Evolutionary conservation across 2,113 vertebrate genomes (phyloP), one percentile per base, ranked within the genome.

Genomic region (Catharus fuscescens): DNA sequence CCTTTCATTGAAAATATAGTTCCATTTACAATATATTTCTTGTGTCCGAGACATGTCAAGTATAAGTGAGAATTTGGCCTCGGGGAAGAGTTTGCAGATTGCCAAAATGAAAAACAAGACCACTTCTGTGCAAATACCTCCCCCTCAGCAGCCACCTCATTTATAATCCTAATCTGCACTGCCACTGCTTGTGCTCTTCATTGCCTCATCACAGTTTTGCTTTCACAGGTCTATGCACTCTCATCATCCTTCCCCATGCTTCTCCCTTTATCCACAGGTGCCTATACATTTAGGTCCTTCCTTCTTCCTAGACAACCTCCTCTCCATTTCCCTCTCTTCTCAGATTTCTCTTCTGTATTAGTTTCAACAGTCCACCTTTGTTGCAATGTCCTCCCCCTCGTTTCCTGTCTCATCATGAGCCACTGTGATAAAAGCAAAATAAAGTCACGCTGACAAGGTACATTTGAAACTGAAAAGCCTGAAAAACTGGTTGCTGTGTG

Each of bases 91-190:
- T 5, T 14, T 31, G 38, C 19, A 65, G 31, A 29, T 80, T 65
- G 28, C 34, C 42, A 57, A 69, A 71, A 24, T 24, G 53, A 74
- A 59, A 66, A 83, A 52, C 6, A 24, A 64, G 40, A 40, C 11
- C 17, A 19, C 21, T 67, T 71, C 61, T 42, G n/a, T 5, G 66
- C 38, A 74, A 80, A 77, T 23, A 23, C 5, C 3, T 16, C 16
- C 2, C 5, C 1, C 2, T 8, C 3, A 8, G 4, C 3, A 8
- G 14, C 11, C 31, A 7, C 25, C 19, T 60, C 29, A 9, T 72
- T 67, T 59, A 29, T 29, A 64, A 81, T 48, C 36, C 28, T 81
- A 6, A 2, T 40, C 44, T 71, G n/a, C 48, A 25, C n/a, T 52
- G 57, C 9, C 17, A 20, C 23, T 28, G 17, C 21, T 71, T 61